A percentile compares a stretch with the other conserved stretches of the same genome.
Evolutionary conservation across 1,140 invertebrate species (phyloP).

Genomic region (Atta colombica): DNA sequence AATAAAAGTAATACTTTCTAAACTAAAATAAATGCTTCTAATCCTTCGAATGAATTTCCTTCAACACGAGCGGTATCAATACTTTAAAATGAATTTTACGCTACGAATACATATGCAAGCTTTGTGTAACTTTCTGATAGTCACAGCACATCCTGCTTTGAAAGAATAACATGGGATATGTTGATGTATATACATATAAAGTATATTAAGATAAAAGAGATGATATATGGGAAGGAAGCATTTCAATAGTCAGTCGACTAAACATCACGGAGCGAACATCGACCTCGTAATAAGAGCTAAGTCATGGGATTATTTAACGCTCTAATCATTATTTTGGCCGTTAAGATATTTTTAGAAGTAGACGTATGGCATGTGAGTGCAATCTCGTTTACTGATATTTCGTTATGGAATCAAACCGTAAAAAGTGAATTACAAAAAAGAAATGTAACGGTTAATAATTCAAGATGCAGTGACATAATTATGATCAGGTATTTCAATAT

Average conservation of each 20-base stretch:
- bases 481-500: slow-evolving; percentile 24
- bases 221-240: not conserved
- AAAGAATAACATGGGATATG: not conserved
- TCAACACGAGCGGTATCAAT: not conserved
- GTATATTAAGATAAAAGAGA: slow-evolving; percentile 40
- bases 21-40: not conserved
- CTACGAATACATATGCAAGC: not conserved
- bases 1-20: not conserved
- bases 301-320: not conserved
- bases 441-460: no score
- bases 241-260: not conserved
- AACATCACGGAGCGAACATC: not conserved
- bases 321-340: not conserved
- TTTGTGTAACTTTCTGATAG: slow-evolving; percentile 28
- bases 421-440: no score
- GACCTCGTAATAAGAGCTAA: not conserved
- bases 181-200: not conserved
- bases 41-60: not conserved
- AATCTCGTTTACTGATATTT: no score
- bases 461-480: not conserved
- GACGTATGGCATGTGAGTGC: not conserved
- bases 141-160: slow-evolving; percentile 43
- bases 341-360: slow-evolving; percentile 1
- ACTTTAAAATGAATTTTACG: not conserved
- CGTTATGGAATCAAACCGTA: no score